Evolutionary conservation across 2,888 invertebrate genomes (phyloP).

Genomic region (Monochamus alternatus): DNA sequence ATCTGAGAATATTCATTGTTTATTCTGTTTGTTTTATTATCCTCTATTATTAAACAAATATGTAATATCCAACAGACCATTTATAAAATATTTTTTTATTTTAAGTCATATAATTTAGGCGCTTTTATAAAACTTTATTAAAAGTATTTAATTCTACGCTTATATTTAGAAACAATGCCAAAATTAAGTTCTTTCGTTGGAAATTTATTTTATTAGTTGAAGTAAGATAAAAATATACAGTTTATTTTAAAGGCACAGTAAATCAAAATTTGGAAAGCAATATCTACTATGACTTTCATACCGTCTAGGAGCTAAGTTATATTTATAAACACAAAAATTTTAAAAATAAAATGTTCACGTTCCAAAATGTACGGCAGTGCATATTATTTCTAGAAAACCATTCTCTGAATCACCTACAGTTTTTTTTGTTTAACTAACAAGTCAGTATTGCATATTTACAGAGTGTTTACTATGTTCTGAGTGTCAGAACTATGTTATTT

Average conservation of each 20-base stretch:
- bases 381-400: conserved; percentile 3
- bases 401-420: not conserved
- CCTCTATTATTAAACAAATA: too few species aligned
- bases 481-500: too few species aligned
- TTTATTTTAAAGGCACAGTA: not conserved
- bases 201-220: not conserved
- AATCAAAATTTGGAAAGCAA: not conserved
- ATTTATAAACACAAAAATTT: conserved; percentile 1
- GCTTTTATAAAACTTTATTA: too few species aligned
- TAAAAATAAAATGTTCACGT: not conserved
- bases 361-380: not conserved
- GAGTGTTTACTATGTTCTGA: too few species aligned
- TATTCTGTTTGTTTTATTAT: too few species aligned
- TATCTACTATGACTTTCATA: not conserved
- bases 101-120: too few species aligned
- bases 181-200: not conserved
- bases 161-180: too few species aligned
- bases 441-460: too few species aligned
- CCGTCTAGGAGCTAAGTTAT: not conserved
- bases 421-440: not conserved
- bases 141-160: too few species aligned
- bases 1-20: too few species aligned
- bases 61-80: too few species aligned
- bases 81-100: too few species aligned
- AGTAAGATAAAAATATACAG: not conserved